Base-by-base conservation (phyloP, 1,140 invertebrate genomes). In the Drosophila asahinai region DNA sequence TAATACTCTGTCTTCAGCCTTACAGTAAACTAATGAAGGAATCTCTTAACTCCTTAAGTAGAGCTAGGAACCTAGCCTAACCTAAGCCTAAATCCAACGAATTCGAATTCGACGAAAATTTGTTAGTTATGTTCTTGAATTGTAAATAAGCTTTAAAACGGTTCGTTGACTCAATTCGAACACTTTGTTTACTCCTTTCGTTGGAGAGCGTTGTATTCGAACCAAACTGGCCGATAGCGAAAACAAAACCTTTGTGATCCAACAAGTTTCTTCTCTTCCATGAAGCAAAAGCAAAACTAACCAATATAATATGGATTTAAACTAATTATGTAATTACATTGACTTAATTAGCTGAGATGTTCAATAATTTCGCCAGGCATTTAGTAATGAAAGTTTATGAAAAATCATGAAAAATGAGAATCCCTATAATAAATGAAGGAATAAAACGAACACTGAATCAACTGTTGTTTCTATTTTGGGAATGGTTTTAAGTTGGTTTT, bases 231-330 rank as follows among this genome's bases (percentile, higher is more conserved):
- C 40, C 19, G 22, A 45, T 40, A 78, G 40, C 49, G 58, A 77
- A 77, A 58, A 58, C 40, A 61, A 79, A 80, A 89, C 86, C 87
- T 91, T 89, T 92, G 91, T 92, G 91, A 92, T 92, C 91, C 81
- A 90, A 81, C 74, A 77, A 80, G 83, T 86, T 92, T 91, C 79
- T 92, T 92, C 91, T 89, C 91, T 92, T 92, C 91, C 91, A 92
- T 83, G 86, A 89, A 92, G 84, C 77, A 76, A 83, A 79, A 63
- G 36, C 67, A 74, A 47, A 66, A 63, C 64, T 51, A 83, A 83
- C 42, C 17, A 70, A 67, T 80, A 64, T 84, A 90, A 71, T 77
- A 81, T 81, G 72, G 74, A 89, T 81, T 87, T 67, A 63, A 83
- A 75, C 27, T 55, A 74, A 80, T 80, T 83, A 83, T 89, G 81